Conservation (phyloP, 2,113 vertebrate genomes). For the Sitta europaea region DNA sequence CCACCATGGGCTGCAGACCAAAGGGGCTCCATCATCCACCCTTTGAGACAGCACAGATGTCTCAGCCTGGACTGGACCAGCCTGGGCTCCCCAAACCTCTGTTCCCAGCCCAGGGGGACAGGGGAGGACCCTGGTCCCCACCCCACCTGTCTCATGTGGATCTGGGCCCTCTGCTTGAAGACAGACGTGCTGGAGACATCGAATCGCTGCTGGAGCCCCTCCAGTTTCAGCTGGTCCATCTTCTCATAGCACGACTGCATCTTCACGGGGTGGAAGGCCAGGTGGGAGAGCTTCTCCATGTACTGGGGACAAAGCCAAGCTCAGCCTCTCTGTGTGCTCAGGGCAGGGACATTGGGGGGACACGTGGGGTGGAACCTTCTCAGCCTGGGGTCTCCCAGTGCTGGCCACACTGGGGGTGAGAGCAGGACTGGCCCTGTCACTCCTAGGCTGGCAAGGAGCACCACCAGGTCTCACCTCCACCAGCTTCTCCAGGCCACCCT, state of each 20-base stretch:
- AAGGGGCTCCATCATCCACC: neutral
- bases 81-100: neutral
- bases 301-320: conserved; percentile 70
- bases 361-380: neutral
- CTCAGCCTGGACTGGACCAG: neutral
- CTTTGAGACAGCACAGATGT: neutral
- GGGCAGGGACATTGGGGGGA: neutral
- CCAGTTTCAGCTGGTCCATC: conserved; percentile 89
- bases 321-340: fast-evolving
- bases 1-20: neutral
- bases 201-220: conserved; percentile 93
- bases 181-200: conserved; percentile 87
- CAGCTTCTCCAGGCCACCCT: conserved; percentile 84
- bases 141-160: conserved; percentile 93
- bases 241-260: conserved; percentile 95
- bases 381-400: neutral
- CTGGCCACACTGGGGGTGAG: neutral
- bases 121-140: fast-evolving
- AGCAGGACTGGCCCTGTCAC: neutral
- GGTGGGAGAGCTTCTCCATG: conserved; percentile 92
- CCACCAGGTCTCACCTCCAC: conserved; percentile 79
- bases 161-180: conserved; percentile 93
- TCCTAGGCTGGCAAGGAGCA: neutral
- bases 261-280: conserved; percentile 95
- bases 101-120: neutral